Conservation (phyloP, 92 coral and sea anemone genomes). For the Epizoanthus illoricatus region DNA sequence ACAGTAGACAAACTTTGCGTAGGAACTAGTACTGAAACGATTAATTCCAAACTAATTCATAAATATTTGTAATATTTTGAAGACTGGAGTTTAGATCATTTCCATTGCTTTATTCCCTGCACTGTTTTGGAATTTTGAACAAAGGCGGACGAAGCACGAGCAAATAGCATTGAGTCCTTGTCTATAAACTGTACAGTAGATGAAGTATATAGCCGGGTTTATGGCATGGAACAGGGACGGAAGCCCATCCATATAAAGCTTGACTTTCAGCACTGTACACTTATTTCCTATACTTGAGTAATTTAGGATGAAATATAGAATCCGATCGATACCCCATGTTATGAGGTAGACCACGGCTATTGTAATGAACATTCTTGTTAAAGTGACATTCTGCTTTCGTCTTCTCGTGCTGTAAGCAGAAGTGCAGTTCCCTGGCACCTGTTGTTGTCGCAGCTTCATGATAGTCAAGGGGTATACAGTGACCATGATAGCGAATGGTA, state of each 20-base stretch:
- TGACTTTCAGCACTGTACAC: neutral
- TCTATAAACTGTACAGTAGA: slow-evolving; percentile 10
- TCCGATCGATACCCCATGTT: slow-evolving; percentile 2
- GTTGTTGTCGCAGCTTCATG: slow-evolving; percentile 9
- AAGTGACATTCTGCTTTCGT: slow-evolving; percentile 4
- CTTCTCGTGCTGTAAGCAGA: neutral
- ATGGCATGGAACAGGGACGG: slow-evolving; percentile 6
- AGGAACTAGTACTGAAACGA: no score
- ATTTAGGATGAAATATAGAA: neutral
- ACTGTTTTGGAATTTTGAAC: no score
- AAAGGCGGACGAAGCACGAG: neutral
- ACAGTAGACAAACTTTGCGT: no score
- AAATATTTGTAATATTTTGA: no score
- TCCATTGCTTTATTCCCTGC: no score
- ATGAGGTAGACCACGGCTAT: neutral
- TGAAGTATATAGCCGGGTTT: slow-evolving; percentile 3
- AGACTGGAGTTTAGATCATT: no score
- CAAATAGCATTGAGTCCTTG: neutral
- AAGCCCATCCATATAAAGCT: neutral
- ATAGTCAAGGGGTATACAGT: neutral
- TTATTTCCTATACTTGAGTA: neutral
- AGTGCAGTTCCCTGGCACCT: slow-evolving; percentile 1
- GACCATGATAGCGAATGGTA: slow-evolving; percentile 3
- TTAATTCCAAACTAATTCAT: no score
- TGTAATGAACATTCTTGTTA: slow-evolving; percentile 13